Evolutionary conservation across 1,140 invertebrate species (phyloP), one percentile per base, ranked within the genome.

Genomic region (Camponotus pennsylvanicus): DNA sequence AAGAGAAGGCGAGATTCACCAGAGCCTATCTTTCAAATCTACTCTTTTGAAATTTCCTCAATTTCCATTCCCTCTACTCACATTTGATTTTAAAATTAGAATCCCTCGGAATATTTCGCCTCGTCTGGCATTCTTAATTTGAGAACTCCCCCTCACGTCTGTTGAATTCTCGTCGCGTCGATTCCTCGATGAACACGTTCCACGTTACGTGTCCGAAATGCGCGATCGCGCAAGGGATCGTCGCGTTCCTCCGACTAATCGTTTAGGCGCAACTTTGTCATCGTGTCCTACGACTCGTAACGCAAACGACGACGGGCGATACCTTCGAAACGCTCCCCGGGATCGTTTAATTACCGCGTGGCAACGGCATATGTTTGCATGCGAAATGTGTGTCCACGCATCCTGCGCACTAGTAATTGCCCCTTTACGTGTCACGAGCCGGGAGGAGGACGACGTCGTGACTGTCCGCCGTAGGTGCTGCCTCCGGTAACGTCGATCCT

Each of bases 241-340:
- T 66, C 78, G 83, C 32, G 64, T 85, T 21, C 67, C 71, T 18
- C 70, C 83, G 77, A 86, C 78, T 90, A 90, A 90, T 88, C 84
- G 84, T 88, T 90, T 88, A 57, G 79, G 85, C 87, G 83, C 69
- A 80, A 86, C 83, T 86, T 88, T 88, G 87, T 90, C 64, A 80
- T 80, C 84, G 61, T 86, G 84, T 77, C 40, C 21, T 52, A 86
- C 77, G 69, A 69, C 37, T 79, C 75, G 75, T 79, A 59, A 45
- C 83, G 49, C 49, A 66, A 66, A 55, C 49, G 61, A 78, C 34
- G n/a, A 52, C 63, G 27, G 34, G 21, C 69, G 40, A 15, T 49
- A 37, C 21, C 52, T 40, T 32, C 40, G 79, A 45, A 61, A 49
- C 40, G 18, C 57, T 75, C 69, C 21, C n/a, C 55, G 13, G 55